Conservation (phyloP, 2,888 invertebrate species). For the Orthosia incerta region DNA sequence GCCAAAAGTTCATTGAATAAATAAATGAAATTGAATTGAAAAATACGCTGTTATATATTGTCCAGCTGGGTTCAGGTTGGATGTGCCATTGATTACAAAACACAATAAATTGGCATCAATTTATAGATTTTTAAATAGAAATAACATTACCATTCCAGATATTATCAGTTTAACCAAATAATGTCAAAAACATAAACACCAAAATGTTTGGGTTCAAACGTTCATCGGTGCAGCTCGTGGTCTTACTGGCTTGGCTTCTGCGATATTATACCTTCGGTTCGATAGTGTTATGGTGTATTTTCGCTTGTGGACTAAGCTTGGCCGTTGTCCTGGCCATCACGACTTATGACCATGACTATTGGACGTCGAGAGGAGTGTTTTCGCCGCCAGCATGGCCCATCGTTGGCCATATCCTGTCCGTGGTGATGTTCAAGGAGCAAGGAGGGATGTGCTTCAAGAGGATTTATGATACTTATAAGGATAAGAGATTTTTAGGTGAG, state of each 20-base stretch:
- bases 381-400: conserved; percentile 85
- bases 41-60: background rate
- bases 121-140: background rate
- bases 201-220: conserved; percentile 87
- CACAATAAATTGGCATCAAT: background rate
- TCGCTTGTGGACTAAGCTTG: conserved; percentile 69
- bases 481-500: conserved; percentile 84
- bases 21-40: conserved; percentile 12
- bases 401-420: conserved; percentile 84
- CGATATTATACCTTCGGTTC: conserved; percentile 80
- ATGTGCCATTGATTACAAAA: background rate
- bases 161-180: conserved; percentile 48
- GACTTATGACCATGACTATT: conserved; percentile 87
- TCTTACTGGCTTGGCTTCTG: conserved; percentile 76
- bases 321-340: conserved; percentile 75
- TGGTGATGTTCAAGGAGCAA: conserved; percentile 85
- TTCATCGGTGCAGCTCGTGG: conserved; percentile 73
- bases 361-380: conserved; percentile 82
- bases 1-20: conserved; percentile 19
- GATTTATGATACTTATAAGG: conserved; percentile 83
- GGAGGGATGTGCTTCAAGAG: conserved; percentile 86
- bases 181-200: conserved; percentile 66
- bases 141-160: conserved; percentile 30
- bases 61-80: background rate
- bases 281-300: conserved; percentile 74